Base-by-base conservation (phyloP, 1,140 invertebrate species). In the Drosophila setifemur region DNA sequence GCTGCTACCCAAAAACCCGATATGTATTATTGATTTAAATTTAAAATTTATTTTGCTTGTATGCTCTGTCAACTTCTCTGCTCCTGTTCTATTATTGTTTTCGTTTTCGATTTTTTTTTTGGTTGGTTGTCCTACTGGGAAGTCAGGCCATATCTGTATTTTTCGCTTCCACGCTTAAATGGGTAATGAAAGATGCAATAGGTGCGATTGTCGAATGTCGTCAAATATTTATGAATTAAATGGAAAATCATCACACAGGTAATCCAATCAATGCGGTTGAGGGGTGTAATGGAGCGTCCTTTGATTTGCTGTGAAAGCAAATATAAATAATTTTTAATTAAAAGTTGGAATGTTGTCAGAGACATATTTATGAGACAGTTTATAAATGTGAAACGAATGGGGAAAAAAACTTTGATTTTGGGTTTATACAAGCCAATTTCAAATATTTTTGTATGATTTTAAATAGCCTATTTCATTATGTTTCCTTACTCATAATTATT, bases 21-120 rank as follows among this genome's bases (percentile, higher is more conserved):
- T 47, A 74, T 75, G 63, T 31, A 79, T 85, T 79, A 85, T 85
- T 85, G 74, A 86, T 75, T 72, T 60, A 61, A 74, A 86, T 85
- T 85, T 66, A 74, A 68, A 79, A 79, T 78, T 70, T 61, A 73
- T 54, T 50, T 74, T 53, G 54, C 54, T 39, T 42, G 42, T 50
- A 31, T 69, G 53, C 37, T 26, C 18, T 40, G 37, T 43, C 35
- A 37, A 44, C 48, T 19, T 29, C 8, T 19, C 19, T 21, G 2
- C 5, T 2, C 21, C 47, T 54, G 4, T 44, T 33, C 21, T 33
- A 37, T 23, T 23, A 9, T 48, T 69, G 33, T 33, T 21, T 19
- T 39, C 43, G 52, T 35, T 53, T 18, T 48, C 63, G 33, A 28
- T 21, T 19, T 39, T 48, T 45, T 35, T 53, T 18, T 50, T 50